A percentile compares a stretch with the other conserved stretches of the same genome.
Evolutionary conservation across 2,113 vertebrate genomes (phyloP).

Genomic region (Myrmecophaga tridactyla): DNA sequence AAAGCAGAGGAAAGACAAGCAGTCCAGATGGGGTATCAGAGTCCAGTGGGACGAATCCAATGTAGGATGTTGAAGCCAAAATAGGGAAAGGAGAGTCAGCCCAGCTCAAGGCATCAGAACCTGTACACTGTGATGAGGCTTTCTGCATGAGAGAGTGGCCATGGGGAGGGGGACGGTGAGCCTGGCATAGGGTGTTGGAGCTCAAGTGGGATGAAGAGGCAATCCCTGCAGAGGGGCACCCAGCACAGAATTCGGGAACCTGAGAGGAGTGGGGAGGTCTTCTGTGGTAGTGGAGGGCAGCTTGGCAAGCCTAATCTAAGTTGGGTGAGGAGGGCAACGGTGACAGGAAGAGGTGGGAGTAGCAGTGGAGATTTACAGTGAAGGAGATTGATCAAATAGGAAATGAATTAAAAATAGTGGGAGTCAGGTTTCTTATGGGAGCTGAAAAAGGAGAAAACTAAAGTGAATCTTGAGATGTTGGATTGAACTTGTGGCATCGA

Average conservation of each 20-base stretch:
- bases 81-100: too few species aligned
- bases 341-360: background rate
- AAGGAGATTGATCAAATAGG: background rate
- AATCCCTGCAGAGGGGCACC: background rate
- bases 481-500: background rate
- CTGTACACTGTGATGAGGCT: too few species aligned
- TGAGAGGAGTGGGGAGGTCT: background rate
- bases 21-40: background rate
- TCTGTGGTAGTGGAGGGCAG: background rate
- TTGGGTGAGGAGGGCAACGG: background rate
- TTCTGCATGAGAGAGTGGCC: too few species aligned
- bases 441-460: background rate
- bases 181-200: background rate
- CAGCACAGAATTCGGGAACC: fast-evolving
- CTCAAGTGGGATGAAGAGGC: background rate
- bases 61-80: fast-evolving
- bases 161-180: too few species aligned
- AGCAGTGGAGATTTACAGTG: background rate
- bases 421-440: background rate
- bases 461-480: background rate
- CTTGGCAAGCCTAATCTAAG: background rate
- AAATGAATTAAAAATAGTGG: background rate
- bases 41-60: too few species aligned
- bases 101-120: background rate
- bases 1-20: background rate